A percentile compares a stretch with the other conserved stretches of the same genome.
These are phyloP conservation scores for Zaprionus davidi DNA, from an alignment of 1,140 invertebrate species.

Conservation along the genomic window DNA sequence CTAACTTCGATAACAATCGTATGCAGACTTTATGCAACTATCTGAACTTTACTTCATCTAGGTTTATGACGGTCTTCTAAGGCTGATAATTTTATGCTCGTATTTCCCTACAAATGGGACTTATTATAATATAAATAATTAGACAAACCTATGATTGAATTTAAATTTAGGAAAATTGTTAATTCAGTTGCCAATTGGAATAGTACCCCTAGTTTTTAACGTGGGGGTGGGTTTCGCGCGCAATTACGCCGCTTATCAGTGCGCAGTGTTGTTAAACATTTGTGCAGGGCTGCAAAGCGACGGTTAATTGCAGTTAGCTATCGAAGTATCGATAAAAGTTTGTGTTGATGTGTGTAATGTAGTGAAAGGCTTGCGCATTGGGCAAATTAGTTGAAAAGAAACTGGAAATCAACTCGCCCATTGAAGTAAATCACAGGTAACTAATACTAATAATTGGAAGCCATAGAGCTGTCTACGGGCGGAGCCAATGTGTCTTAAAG, in stretches of 20 bases:
- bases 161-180: not conserved
- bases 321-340: conserved; percentile 34
- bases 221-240: conserved; percentile 3
- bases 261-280: conserved; percentile 30
- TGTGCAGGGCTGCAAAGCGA: conserved; percentile 27
- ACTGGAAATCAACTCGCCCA: conserved; percentile 56
- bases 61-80: too few species aligned
- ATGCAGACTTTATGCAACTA: too few species aligned
- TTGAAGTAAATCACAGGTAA: conserved; percentile 63
- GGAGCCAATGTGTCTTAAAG: not conserved
- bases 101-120: too few species aligned
- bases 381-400: conserved; percentile 52
- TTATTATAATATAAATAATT: too few species aligned
- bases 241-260: conserved; percentile 18
- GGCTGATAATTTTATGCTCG: too few species aligned
- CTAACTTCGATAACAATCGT: not conserved
- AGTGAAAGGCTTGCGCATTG: conserved; percentile 69
- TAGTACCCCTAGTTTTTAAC: not conserved
- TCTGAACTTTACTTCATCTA: too few species aligned
- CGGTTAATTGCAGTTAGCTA: not conserved
- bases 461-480: conserved; percentile 50
- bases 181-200: not conserved
- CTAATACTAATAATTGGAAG: conserved; percentile 55
- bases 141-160: not conserved
- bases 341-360: conserved; percentile 50